Evolutionary conservation across 2,797 vertebrate species (phyloP).

Genomic region (Leptatherina wallacei): DNA sequence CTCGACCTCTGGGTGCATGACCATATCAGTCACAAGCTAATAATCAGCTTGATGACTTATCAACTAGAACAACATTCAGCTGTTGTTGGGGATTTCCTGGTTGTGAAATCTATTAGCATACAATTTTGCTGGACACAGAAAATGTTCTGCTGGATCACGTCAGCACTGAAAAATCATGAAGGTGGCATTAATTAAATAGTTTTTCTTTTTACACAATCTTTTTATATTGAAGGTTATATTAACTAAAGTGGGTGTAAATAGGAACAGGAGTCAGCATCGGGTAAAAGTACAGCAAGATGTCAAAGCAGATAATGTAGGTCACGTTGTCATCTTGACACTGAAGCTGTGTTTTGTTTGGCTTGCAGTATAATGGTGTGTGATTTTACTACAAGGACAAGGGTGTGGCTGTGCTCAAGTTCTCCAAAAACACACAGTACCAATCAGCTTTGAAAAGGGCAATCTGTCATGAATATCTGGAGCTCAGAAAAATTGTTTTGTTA

Average conservation of each 20-base stretch:
- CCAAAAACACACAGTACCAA: conserved; percentile 10
- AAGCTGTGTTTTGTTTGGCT: conserved; percentile 51
- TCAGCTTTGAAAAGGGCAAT: neutral
- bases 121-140: too few species aligned
- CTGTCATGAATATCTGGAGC: conserved; percentile 39
- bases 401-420: conserved; percentile 33
- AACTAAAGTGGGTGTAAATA: neutral
- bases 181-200: too few species aligned
- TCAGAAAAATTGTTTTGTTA: neutral
- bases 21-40: too few species aligned
- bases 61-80: too few species aligned
- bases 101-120: too few species aligned
- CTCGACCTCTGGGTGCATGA: too few species aligned
- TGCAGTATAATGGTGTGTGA: conserved; percentile 41
- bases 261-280: neutral
- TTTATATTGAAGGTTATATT: too few species aligned
- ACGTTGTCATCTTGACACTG: conserved; percentile 9
- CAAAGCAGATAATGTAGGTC: conserved; percentile 29
- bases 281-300: conserved; percentile 12
- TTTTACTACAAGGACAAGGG: conserved; percentile 62
- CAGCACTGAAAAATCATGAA: too few species aligned
- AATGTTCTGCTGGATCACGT: too few species aligned
- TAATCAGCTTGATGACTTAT: too few species aligned
- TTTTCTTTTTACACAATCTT: too few species aligned
- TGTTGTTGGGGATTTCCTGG: too few species aligned